Evolutionary conservation across 2,797 vertebrate genomes (phyloP), one percentile per base, ranked within the genome.

Genomic region (Oryzias dopingdopingensis): DNA sequence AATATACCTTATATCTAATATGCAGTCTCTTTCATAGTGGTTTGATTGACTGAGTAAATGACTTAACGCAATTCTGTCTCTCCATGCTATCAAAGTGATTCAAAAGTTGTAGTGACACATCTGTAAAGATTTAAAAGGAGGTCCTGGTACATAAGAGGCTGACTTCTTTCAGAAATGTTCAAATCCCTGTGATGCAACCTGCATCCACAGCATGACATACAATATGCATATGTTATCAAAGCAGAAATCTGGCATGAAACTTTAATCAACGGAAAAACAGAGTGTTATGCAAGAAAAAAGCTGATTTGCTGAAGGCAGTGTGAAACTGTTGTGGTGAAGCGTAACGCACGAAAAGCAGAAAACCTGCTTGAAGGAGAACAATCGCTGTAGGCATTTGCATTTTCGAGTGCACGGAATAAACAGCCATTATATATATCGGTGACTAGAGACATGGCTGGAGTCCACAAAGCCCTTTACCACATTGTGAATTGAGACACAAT

Each of bases 171-270:
- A 65, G 49, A 62, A 67, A 56, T 69, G 59, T 76, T 46, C 26
- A 74, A 62, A 64, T 56, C 65, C 26, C 53, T 76, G 56, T 75
- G 76, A 82, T 71, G 74, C 67, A 77, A 84, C 75, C 80, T 86
- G 84, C 78, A 77, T 82, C 66, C 64, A 70, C 66, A 72, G 79
- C 74, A 65, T 65, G 67, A 70, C 87, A 90, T 86, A 82, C 83
- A 85, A 89, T 90, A 89, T 90, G 85, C 81, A 89, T 87, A 86
- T 79, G 78, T 85, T 89, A 91, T 91, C 88, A 91, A 88, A 89
- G 88, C 72, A 83, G 87, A 89, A 89, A 91, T 91, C 82, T 73
- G 70, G 16, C 75, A 91, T 91, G 76, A 89, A 92, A 89, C 74
- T 89, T 91, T 91, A 90, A 91, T 91, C 86, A 87, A 79, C 23